Percentiles rank a stretch among this genome's conserved stretches.
Conservation (phyloP, 2,797 vertebrate genomes). For the Etheostoma nigrum region DNA sequence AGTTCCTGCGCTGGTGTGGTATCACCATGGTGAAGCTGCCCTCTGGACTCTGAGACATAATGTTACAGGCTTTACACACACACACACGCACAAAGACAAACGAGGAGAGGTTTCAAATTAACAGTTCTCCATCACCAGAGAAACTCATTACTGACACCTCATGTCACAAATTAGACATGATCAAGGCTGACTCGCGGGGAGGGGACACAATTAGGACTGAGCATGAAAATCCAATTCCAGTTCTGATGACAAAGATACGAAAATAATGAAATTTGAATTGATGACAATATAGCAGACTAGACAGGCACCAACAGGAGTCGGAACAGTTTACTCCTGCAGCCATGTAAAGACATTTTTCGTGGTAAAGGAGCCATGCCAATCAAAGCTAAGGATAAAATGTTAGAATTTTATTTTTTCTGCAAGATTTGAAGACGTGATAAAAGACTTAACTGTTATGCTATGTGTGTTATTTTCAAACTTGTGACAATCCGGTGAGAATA, state of each 20-base stretch:
- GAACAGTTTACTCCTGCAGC: slow-evolving; percentile 38
- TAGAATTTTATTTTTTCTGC: slow-evolving; percentile 3
- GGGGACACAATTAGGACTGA: slow-evolving; percentile 62
- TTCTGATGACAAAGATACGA: slow-evolving; percentile 61
- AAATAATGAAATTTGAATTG: slow-evolving; percentile 66
- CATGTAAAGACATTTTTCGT: slow-evolving; percentile 34
- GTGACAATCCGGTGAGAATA: neutral
- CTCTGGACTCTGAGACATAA: slow-evolving; percentile 95
- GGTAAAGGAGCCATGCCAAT: slow-evolving; percentile 20
- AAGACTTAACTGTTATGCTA: neutral
- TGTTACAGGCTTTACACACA: slow-evolving; percentile 90
- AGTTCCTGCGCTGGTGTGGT: slow-evolving; percentile 92
- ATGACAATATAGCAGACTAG: slow-evolving; percentile 45
- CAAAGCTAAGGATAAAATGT: slow-evolving; percentile 8
- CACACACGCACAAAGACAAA: slow-evolving; percentile 26
- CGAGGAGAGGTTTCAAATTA: slow-evolving; percentile 59
- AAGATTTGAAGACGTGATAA: slow-evolving; percentile 3
- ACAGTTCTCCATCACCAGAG: slow-evolving; percentile 63
- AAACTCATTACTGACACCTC: slow-evolving; percentile 73
- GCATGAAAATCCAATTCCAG: slow-evolving; percentile 63
- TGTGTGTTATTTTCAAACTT: neutral
- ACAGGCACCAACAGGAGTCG: slow-evolving; percentile 41
- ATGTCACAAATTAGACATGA: slow-evolving; percentile 69
- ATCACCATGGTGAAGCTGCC: slow-evolving; percentile 96
- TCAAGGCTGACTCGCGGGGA: slow-evolving; percentile 58